Base-by-base conservation (phyloP, 2,113 vertebrate species). In the Perognathus longimembris region DNA sequence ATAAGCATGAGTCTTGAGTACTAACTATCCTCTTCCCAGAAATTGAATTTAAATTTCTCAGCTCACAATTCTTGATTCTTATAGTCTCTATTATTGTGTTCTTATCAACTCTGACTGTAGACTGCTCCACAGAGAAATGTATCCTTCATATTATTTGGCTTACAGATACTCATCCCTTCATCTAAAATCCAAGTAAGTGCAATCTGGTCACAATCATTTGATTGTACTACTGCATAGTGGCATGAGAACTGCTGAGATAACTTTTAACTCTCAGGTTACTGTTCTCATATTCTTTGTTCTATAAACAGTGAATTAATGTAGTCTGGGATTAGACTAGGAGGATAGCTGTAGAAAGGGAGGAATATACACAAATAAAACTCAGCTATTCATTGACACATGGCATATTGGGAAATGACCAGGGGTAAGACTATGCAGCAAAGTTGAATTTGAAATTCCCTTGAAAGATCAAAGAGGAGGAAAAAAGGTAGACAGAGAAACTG, bases 381-480 rank as follows among this genome's bases (percentile, higher is more conserved):
- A 81, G 57, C 1, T 71, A 5, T 78, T 85, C 21, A 73, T n/a
- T 18, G 38, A 83, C 21, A 17, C 57, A 20, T 59, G 14, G 17
- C 38, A 70, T 83, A 36, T n/a, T 34, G 38, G 34, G 67, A 86
- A 38, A 88, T n/a, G 34, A 90, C 24, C 34, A 12, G 17, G 38
- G 17, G 40, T 45, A 94, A 91, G 32, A 63, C 70, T 67, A 67
- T 38, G 61, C 69, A 50, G 26, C 57, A 78, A 77, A 92, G 4
- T 30, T 73, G 67, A 80, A 32, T 77, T 88, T 38, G 20, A 88
- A 92, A 82, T 91, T 36, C 30, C 7, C 76, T 59, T 82, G 15
- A 89, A 95, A 94, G 69, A 34, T 64, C 9, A 7, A 79, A 45
- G 34, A 75, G 7, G 15, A 30, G 1, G 20, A 83, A 89, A 34